These are phyloP conservation scores for Mycogona germanica DNA, from an alignment of 2,888 invertebrate species.

Conservation along the genomic window DNA sequence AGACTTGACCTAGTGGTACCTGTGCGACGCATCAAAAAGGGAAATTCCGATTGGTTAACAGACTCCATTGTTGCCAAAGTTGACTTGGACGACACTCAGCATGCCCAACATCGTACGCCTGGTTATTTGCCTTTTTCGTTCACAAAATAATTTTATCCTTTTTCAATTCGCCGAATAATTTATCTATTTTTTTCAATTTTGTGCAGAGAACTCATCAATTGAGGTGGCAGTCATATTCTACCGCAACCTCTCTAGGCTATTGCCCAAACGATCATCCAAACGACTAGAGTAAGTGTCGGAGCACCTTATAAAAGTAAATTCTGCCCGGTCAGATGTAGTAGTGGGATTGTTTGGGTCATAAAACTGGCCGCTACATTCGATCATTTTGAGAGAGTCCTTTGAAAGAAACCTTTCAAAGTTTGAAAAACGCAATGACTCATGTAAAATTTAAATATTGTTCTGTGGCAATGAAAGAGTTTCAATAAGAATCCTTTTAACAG, in stretches of 20 bases:
- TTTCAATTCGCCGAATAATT: neutral
- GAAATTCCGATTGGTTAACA: slow-evolving; percentile 1
- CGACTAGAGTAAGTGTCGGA: slow-evolving; percentile 15
- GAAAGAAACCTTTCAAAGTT: too few species aligned
- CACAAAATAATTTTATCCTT: neutral
- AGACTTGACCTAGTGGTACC: slow-evolving; percentile 1
- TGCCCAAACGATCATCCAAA: slow-evolving; percentile 11
- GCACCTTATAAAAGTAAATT: too few species aligned
- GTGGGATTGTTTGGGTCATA: too few species aligned
- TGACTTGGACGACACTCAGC: neutral
- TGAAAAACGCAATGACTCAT: too few species aligned
- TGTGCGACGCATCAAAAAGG: neutral
- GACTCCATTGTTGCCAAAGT: neutral
- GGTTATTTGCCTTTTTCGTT: neutral
- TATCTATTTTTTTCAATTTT: neutral
- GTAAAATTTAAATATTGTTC: too few species aligned
- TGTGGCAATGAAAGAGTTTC: neutral
- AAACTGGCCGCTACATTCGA: too few species aligned
- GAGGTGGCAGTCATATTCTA: slow-evolving; percentile 13
- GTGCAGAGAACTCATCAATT: slow-evolving; percentile 10
- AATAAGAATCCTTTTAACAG: slow-evolving; percentile 19
- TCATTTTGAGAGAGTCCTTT: too few species aligned
- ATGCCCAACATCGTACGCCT: neutral
- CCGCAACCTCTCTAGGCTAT: slow-evolving; percentile 7
- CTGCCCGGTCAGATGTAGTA: too few species aligned